These are phyloP conservation scores for Uria aalge DNA, from an alignment of 2,113 vertebrate species.

Conservation along the genomic window DNA sequence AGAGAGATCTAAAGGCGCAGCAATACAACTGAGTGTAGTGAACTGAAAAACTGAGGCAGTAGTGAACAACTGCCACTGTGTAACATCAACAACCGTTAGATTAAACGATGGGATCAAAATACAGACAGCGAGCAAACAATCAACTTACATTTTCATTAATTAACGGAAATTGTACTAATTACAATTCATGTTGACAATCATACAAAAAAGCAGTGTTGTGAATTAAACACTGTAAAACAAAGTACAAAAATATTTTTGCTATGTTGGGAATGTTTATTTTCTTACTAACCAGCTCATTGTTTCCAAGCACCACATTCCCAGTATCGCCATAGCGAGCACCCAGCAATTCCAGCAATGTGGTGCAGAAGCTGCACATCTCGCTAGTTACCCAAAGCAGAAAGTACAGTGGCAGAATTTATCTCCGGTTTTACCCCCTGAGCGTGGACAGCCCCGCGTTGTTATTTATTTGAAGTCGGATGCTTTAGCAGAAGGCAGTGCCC, in stretches of 20 bases:
- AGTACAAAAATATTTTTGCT: neutral
- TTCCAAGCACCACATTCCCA: neutral
- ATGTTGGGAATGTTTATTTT: neutral
- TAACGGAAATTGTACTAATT: neutral
- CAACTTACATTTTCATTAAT: neutral
- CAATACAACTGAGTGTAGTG: neutral
- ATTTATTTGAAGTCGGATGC: fast-evolving
- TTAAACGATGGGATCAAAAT: neutral
- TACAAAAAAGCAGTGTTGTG: neutral
- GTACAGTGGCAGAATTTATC: neutral
- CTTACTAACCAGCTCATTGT: neutral
- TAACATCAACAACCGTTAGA: neutral
- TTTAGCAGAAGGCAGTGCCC: fast-evolving
- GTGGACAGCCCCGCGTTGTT: fast-evolving
- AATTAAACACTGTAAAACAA: neutral
- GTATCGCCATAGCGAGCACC: fast-evolving
- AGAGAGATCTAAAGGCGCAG: neutral
- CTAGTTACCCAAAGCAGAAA: fast-evolving
- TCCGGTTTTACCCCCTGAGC: fast-evolving
- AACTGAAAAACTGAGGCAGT: neutral
- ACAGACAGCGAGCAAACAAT: neutral
- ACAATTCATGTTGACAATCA: neutral
- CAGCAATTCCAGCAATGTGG: fast-evolving
- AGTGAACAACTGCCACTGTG: neutral
- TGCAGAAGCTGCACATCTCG: fast-evolving